These are phyloP conservation scores for Eupleurogrammus muticus DNA, from an alignment of 2,797 vertebrate species.

Conservation along the genomic window DNA sequence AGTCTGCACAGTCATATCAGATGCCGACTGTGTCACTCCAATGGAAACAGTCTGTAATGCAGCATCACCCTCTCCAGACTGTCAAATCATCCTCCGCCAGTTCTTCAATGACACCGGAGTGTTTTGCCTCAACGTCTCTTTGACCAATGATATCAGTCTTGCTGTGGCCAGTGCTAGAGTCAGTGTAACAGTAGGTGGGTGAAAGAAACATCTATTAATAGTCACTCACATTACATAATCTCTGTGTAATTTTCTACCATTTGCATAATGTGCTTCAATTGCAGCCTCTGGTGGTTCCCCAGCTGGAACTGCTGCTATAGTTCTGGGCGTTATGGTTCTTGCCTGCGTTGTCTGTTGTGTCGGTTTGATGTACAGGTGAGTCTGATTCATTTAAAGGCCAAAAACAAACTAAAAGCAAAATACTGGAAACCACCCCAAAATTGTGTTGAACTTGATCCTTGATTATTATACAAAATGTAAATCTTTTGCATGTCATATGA, in stretches of 20 bases:
- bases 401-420: not conserved
- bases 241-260: not conserved
- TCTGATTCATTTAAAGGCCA: not conserved
- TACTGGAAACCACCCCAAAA: not conserved
- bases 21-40: constrained; percentile 87
- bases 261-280: constrained; percentile 34
- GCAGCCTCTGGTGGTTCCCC: constrained; percentile 75
- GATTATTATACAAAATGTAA: not conserved
- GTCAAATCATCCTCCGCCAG: constrained; percentile 91
- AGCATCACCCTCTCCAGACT: constrained; percentile 87
- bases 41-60: constrained; percentile 85
- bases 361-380: constrained; percentile 88
- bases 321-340: constrained; percentile 83
- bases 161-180: constrained; percentile 90
- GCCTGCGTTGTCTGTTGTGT: constrained; percentile 81
- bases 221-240: not conserved
- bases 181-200: constrained; percentile 86
- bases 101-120: constrained; percentile 90
- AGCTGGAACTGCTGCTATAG: constrained; percentile 75
- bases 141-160: constrained; percentile 91
- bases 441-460: not conserved
- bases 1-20: constrained; percentile 91
- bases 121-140: constrained; percentile 94
- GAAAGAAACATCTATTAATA: not conserved
- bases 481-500: not conserved